Evolutionary conservation across 2,797 vertebrate species (phyloP).

Genomic region (Phataginus tricuspis): DNA sequence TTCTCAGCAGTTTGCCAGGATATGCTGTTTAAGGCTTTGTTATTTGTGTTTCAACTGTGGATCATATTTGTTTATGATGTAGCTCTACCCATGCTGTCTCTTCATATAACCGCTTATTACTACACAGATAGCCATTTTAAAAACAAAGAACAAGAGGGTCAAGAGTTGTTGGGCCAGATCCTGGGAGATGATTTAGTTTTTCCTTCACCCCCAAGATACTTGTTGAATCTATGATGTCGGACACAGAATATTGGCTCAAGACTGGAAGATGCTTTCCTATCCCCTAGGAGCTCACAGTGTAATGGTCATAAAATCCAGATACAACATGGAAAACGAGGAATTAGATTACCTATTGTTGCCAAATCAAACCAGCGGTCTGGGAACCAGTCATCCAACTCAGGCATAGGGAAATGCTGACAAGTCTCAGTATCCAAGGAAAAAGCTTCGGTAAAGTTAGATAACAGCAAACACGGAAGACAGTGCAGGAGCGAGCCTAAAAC

Average conservation of each 20-base stretch:
- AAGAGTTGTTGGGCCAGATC: not conserved
- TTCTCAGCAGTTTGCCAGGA: constrained; percentile 56
- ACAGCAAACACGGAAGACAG: not conserved
- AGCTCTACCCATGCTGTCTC: not conserved
- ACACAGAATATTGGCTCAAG: not conserved
- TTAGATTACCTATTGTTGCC: not conserved
- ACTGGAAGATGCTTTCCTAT: not conserved
- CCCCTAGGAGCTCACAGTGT: not conserved
- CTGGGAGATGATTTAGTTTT: not conserved
- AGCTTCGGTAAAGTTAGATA: not conserved
- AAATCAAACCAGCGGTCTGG: constrained; percentile 5
- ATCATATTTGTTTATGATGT: constrained; percentile 25
- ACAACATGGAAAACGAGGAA: constrained; percentile 20
- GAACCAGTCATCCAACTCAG: not conserved
- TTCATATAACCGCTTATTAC: not conserved
- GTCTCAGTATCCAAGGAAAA: not conserved
- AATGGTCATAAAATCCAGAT: not conserved
- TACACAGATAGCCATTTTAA: not conserved
- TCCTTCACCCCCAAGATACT: not conserved
- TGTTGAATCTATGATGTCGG: constrained; percentile 13
- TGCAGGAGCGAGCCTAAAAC: not conserved
- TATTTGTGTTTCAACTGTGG: constrained; percentile 44
- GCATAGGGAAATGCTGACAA: not conserved
- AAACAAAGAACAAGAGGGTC: not conserved
- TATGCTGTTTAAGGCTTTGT: not conserved